Evolutionary conservation across 2,888 invertebrate species (phyloP), one percentile per base, ranked within the genome.

Genomic region (Tetragonisca angustula): DNA sequence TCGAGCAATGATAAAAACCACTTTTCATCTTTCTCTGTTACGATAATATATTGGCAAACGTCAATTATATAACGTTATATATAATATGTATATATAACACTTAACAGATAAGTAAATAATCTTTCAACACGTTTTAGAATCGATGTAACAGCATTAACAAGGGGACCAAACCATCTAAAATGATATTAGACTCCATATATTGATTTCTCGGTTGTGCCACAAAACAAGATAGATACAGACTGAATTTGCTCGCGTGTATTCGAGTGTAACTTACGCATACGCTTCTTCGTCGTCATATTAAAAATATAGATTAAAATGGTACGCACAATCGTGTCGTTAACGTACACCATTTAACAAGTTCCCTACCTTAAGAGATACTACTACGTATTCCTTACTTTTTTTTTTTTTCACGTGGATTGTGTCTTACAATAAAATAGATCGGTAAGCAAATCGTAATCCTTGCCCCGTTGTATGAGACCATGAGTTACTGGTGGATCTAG

Each of bases 271-370:
- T 91, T 91, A 91, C 86, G 87, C 84, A 84, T 91, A 91, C 74
- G 17, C 24, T 61, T 24, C 27, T 87, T 91, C 52, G 65, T 64
- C 90, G 24, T 70, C 90, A 91, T 92, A 93, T 93, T 92, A 92
- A 93, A 93, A 93, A 93, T 93, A 93, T 93, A 92, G 92, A 92
- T 93, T 91, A 89, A 92, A 90, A 90, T 91, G 90, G 65, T 92
- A 91, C 88, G 90, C 88, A 91, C 52, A 85, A 71, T 90, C 88
- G 64, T 91, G 89, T 86, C 79, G 83, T 88, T 87, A 79, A 85
- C 88, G 89, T 89, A 88, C 84, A 83, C 72, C 71, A 83, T 90
- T 90, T 86, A 90, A 90, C 90, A 89, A 90, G 81, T 88, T 82
- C 72, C 68, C 84, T 90, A 87, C 70, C 77, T 75, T 82, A 79